Conservation (phyloP, 2,888 invertebrate species). For the Zootermopsis nevadensis region DNA sequence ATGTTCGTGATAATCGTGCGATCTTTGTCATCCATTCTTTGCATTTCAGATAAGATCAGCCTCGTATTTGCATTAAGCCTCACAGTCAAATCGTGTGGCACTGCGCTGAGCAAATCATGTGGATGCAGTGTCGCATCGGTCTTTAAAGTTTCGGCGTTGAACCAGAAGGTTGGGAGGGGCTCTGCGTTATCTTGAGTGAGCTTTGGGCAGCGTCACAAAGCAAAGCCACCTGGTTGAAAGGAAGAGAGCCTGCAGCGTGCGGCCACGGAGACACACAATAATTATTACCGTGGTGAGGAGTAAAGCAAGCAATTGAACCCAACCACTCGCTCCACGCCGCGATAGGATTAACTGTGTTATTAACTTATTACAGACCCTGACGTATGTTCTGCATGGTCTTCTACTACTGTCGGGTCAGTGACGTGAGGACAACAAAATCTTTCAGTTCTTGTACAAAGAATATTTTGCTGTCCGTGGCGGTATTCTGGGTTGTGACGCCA, state of each 20-base stretch:
- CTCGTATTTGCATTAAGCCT: neutral
- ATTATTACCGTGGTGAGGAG: slow-evolving; percentile 22
- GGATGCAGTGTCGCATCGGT: no score
- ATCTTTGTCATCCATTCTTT: no score
- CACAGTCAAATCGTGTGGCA: neutral
- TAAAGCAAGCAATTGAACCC: slow-evolving; percentile 25
- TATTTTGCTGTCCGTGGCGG: no score
- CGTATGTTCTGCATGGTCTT: neutral
- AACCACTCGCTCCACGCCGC: neutral
- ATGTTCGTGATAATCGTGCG: no score
- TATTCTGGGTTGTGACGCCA: no score
- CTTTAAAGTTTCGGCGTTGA: neutral
- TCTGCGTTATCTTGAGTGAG: slow-evolving; percentile 3
- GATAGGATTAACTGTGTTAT: neutral
- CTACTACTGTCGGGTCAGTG: neutral
- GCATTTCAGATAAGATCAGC: neutral
- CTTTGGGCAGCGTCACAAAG: neutral
- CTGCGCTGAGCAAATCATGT: neutral
- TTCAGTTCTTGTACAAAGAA: no score
- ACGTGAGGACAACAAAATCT: neutral
- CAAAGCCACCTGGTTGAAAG: slow-evolving; percentile 21
- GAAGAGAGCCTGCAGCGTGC: neutral
- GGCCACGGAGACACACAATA: slow-evolving; percentile 24
- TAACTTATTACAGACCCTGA: slow-evolving; percentile 6
- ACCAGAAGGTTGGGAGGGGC: neutral